These are phyloP conservation scores for Allacma fusca DNA, from an alignment of 2,888 invertebrate species.

Conservation along the genomic window DNA sequence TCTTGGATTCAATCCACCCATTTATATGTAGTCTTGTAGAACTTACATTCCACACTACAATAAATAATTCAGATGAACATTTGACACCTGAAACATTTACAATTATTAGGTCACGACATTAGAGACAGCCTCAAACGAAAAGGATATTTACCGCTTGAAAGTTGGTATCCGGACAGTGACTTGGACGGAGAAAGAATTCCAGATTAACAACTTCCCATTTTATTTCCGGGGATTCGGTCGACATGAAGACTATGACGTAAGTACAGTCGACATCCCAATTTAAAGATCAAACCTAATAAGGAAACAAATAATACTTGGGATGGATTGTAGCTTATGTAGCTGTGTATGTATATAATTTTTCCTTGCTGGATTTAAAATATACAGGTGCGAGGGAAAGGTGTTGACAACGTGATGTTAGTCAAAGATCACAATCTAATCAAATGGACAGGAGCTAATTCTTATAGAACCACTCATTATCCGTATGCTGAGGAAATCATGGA, in stretches of 20 bases:
- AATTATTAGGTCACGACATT: constrained; percentile 22
- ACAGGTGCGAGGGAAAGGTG: constrained; percentile 91
- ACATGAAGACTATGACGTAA: constrained; percentile 57
- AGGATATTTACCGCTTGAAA: constrained; percentile 57
- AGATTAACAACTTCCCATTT: constrained; percentile 58
- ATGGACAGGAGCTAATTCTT: constrained; percentile 77
- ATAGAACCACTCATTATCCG: constrained; percentile 93
- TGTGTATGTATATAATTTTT: background rate
- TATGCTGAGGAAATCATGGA: constrained; percentile 98
- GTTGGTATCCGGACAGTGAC: constrained; percentile 57
- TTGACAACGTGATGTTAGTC: constrained; percentile 84
- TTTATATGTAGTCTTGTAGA: too few species aligned
- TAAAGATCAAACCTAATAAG: too few species aligned
- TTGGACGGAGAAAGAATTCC: constrained; percentile 53
- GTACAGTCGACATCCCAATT: too few species aligned
- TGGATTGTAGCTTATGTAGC: too few species aligned
- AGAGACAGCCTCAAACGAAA: constrained; percentile 20
- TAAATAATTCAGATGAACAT: background rate
- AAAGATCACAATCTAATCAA: constrained; percentile 92
- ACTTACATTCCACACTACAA: background rate
- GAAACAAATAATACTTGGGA: too few species aligned
- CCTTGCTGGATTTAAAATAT: too few species aligned
- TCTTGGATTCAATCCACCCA: background rate
- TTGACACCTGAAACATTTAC: too few species aligned
- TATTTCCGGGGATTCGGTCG: constrained; percentile 60